A percentile compares a stretch with the other conserved stretches of the same genome.
These are phyloP conservation scores for Latrodectus hesperus DNA, from an alignment of 2,888 invertebrate species.

Conservation along the genomic window DNA sequence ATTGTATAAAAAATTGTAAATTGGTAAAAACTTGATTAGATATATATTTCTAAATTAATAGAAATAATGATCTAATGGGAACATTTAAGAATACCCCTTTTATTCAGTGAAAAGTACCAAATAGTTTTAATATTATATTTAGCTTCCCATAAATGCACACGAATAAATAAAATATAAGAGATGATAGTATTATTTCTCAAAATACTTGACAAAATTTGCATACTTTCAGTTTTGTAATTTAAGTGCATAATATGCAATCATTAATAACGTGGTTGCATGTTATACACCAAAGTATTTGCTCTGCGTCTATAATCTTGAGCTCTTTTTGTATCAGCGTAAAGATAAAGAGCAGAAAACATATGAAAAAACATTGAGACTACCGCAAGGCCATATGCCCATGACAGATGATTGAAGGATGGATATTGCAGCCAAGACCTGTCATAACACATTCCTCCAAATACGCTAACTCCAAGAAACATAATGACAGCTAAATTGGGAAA, in stretches of 20 bases:
- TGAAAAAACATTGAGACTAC: conserved; percentile 80
- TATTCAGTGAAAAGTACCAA: too few species aligned
- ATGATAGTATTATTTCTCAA: too few species aligned
- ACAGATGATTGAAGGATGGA: conserved; percentile 93
- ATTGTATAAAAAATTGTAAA: too few species aligned
- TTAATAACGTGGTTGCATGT: conserved; percentile 71
- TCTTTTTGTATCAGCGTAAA: conserved; percentile 69
- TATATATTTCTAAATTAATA: too few species aligned
- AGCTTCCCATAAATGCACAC: too few species aligned
- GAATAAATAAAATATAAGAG: too few species aligned
- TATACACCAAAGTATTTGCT: conserved; percentile 71
- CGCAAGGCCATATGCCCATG: conserved; percentile 94
- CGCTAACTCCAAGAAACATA: conserved; percentile 85
- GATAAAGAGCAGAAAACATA: conserved; percentile 61
- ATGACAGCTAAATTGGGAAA: conserved; percentile 32
- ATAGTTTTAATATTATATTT: too few species aligned
- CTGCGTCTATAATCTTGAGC: conserved; percentile 69
- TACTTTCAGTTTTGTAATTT: too few species aligned
- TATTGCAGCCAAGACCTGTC: conserved; percentile 94
- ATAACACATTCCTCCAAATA: conserved; percentile 92
- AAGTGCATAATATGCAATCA: conserved; percentile 28
- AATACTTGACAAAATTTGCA: too few species aligned
- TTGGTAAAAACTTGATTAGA: too few species aligned
- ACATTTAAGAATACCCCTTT: too few species aligned
- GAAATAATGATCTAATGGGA: too few species aligned